phyloP scores from a whole-genome alignment of 2,888 invertebrate species.

The Cryptocephalus moraei region DNA sequence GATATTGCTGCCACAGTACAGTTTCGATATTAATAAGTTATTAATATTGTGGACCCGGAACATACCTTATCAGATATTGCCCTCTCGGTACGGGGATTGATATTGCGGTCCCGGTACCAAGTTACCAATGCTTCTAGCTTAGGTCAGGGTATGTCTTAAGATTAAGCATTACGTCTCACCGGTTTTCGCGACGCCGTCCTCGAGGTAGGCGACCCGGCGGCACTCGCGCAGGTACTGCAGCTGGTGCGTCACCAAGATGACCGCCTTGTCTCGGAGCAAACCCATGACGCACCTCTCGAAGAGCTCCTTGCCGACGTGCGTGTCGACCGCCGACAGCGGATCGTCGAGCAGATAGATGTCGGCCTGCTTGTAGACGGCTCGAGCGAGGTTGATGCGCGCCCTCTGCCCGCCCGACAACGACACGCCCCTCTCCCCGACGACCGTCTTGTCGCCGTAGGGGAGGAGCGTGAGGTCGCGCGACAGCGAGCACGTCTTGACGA shows the following conservation, averaged over 20 bases:
- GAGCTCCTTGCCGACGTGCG: conserved; percentile 79
- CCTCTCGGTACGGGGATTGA: too few relatives aligned
- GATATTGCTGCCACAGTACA: too few relatives aligned
- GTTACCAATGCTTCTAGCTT: too few relatives aligned
- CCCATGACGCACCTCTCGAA: conserved; percentile 70
- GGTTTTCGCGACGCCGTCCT: conserved; percentile 48
- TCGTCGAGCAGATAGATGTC: conserved; percentile 86
- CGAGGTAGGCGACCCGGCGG: conserved; percentile 48
- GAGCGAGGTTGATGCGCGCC: conserved; percentile 78
- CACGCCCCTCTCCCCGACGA: conserved; percentile 74
- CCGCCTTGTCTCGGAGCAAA: conserved; percentile 57
- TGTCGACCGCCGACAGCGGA: conserved; percentile 87
- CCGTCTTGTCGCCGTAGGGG: conserved; percentile 74
- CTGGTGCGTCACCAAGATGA: conserved; percentile 70
- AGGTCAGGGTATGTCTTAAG: too few relatives aligned
- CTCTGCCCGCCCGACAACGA: conserved; percentile 77
- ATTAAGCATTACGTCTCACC: conserved; percentile 28
- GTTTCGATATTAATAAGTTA: too few relatives aligned
- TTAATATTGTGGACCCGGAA: too few relatives aligned
- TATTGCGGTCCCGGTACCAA: too few relatives aligned
- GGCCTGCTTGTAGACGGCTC: conserved; percentile 76
- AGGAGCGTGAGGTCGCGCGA: conserved; percentile 64
- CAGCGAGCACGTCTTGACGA: conserved; percentile 60
- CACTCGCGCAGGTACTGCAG: conserved; percentile 56
- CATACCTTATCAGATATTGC: too few relatives aligned